These are phyloP conservation scores for Pyrocoelia pectoralis DNA, from an alignment of 2,888 invertebrate genomes.

Conservation along the genomic window DNA sequence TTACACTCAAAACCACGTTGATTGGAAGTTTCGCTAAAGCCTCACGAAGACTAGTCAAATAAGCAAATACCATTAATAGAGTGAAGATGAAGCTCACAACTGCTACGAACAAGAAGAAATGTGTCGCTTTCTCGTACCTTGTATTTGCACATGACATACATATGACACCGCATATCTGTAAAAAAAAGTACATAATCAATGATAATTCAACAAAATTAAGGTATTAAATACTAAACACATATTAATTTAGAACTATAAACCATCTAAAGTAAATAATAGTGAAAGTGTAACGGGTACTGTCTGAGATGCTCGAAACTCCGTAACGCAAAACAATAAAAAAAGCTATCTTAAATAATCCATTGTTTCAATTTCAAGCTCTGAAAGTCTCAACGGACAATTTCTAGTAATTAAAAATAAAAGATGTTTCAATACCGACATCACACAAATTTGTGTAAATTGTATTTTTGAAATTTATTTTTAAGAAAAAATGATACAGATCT, in stretches of 20 bases:
- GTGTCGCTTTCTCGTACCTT: constrained; percentile 67
- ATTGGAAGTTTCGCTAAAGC: constrained; percentile 76
- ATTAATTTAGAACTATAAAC: background rate
- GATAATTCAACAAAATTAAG: background rate
- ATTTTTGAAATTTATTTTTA: too few relatives aligned
- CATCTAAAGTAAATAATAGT: background rate
- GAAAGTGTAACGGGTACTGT: background rate
- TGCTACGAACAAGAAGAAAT: constrained; percentile 87
- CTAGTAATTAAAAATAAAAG: too few relatives aligned
- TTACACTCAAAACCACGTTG: constrained; percentile 85
- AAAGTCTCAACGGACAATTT: too few relatives aligned
- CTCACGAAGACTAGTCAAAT: constrained; percentile 81
- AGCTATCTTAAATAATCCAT: background rate
- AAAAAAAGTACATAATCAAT: constrained; percentile 45
- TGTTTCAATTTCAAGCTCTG: too few relatives aligned
- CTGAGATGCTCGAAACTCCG: background rate
- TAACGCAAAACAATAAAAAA: background rate
- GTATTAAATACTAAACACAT: too few relatives aligned
- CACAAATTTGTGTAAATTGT: too few relatives aligned
- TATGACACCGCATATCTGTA: constrained; percentile 83
- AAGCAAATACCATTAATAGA: constrained; percentile 81
- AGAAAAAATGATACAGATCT: background rate
- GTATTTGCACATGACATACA: constrained; percentile 86
- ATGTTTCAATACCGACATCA: too few relatives aligned
- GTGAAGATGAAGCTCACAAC: constrained; percentile 84